phyloP scores from a whole-genome alignment of 2,888 invertebrate species.

The Apantesis nais region DNA sequence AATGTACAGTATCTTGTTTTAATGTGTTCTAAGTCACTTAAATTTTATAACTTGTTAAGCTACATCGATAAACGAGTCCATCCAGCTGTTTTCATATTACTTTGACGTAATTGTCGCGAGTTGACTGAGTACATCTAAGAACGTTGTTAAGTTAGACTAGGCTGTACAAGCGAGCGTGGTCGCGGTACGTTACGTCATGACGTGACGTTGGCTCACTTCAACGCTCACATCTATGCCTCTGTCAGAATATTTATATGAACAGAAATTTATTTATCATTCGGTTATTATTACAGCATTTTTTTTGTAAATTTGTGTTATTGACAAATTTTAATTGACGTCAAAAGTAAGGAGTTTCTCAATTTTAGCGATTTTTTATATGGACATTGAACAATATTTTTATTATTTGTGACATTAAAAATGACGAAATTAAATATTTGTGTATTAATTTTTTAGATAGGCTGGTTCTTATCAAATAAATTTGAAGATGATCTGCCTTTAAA shows the following conservation, averaged over 20 bases:
- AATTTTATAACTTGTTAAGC: conserved; percentile 30
- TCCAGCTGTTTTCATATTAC: conserved; percentile 25
- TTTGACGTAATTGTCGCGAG: conserved; percentile 22
- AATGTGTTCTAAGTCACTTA: conserved; percentile 31
- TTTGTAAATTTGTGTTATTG: too few species aligned
- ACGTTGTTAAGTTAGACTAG: conserved; percentile 26
- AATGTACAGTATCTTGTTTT: conserved; percentile 31
- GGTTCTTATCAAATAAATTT: too few species aligned
- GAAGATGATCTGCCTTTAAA: too few species aligned
- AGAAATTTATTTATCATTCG: conserved; percentile 66
- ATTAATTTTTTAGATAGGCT: too few species aligned
- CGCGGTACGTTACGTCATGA: conserved; percentile 13
- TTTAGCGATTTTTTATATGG: too few species aligned
- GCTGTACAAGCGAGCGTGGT: conserved; percentile 30
- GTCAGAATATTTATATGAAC: conserved; percentile 57
- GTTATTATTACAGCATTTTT: conserved; percentile 54
- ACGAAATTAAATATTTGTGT: too few species aligned
- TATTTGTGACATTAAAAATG: too few species aligned
- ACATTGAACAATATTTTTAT: too few species aligned
- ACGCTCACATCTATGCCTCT: conserved; percentile 59
- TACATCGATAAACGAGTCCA: conserved; percentile 31
- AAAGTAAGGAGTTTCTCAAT: too few species aligned
- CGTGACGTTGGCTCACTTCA: conserved; percentile 51
- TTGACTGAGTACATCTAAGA: conserved; percentile 28
- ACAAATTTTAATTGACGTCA: too few species aligned